Conservation (phyloP, 2,888 invertebrate genomes). For the Rhaphigaster nebulosa region DNA sequence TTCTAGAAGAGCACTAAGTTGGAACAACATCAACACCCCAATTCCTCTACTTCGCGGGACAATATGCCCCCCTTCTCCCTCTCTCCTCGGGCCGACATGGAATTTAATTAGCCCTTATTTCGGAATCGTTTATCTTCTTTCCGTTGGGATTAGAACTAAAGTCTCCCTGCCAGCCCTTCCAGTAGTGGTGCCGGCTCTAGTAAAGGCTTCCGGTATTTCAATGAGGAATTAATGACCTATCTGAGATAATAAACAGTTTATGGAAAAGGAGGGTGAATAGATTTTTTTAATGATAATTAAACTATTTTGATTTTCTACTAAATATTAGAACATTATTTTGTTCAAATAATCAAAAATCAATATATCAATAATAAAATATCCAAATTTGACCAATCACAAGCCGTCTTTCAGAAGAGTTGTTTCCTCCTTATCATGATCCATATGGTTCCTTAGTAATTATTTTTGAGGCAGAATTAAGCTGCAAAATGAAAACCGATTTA, state of each 20-base stretch:
- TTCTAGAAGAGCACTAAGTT: background rate
- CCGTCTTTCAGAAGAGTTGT: too few species aligned
- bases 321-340: too few species aligned
- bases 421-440: too few species aligned
- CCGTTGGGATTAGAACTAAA: background rate
- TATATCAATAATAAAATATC: too few species aligned
- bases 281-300: background rate
- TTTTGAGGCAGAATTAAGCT: too few species aligned
- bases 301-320: too few species aligned
- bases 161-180: background rate
- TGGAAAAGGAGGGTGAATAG: background rate
- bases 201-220: background rate
- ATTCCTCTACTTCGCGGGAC: background rate
- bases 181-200: background rate
- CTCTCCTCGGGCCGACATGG: background rate
- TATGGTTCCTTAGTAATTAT: too few species aligned
- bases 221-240: background rate
- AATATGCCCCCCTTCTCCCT: background rate
- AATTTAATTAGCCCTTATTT: conserved; percentile 43
- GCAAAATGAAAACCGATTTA: too few species aligned
- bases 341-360: too few species aligned
- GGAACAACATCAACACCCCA: background rate
- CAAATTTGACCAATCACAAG: too few species aligned
- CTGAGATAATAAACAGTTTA: background rate
- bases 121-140: conserved; percentile 1